Conservation (phyloP, 2,113 vertebrate genomes). For the Takifugu flavidus region DNA sequence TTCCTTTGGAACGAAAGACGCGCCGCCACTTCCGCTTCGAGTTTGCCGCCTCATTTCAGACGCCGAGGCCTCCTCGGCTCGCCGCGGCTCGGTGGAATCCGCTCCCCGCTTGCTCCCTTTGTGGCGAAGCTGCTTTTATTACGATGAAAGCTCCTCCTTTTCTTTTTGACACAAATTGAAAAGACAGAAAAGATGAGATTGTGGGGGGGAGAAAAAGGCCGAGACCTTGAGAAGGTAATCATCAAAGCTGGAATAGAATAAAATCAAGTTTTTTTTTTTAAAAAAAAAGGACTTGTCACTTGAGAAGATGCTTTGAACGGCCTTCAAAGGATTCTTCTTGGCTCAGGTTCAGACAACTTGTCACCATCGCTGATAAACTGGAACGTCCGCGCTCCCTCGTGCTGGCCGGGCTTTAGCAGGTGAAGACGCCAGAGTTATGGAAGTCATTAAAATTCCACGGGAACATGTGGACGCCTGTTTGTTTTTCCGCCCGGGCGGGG, state of each 20-base stretch:
- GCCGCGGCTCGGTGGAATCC: not conserved
- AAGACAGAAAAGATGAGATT: too few relatives aligned
- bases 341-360: slow-evolving; percentile 20
- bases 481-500: slow-evolving; percentile 66
- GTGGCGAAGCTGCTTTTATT: too few relatives aligned
- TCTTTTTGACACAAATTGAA: too few relatives aligned
- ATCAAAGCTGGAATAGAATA: too few relatives aligned
- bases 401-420: slow-evolving; percentile 70
- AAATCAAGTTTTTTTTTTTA: too few relatives aligned
- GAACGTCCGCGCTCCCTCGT: slow-evolving; percentile 23
- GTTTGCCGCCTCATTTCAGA: not conserved
- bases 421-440: slow-evolving; percentile 69
- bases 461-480: slow-evolving; percentile 74
- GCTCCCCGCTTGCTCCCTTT: not conserved
- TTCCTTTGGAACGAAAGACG: not conserved
- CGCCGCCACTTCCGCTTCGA: not conserved
- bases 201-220: too few relatives aligned
- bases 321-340: slow-evolving; percentile 38
- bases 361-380: slow-evolving; percentile 37
- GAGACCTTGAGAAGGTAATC: too few relatives aligned
- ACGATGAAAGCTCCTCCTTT: too few relatives aligned
- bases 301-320: too few relatives aligned
- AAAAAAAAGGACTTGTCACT: too few relatives aligned
- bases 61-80: not conserved
- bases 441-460: slow-evolving; percentile 83